phyloP scores from a whole-genome alignment of 2,888 invertebrate genomes.

The Mechanitis messenoides region DNA sequence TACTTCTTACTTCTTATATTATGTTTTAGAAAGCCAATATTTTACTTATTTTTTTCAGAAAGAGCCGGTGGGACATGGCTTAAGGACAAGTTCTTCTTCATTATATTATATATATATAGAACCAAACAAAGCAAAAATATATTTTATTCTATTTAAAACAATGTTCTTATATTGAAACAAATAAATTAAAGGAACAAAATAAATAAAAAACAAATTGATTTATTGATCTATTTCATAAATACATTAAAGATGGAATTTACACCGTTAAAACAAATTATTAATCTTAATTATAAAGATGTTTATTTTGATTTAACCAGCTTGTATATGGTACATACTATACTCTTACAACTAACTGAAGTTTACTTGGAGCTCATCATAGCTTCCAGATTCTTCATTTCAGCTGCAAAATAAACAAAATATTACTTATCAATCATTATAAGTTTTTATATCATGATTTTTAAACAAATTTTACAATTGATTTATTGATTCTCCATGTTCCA shows the following conservation, averaged over 20 bases:
- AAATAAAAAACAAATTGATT: conserved; percentile 31
- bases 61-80: too few relatives aligned
- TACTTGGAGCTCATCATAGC: conserved; percentile 54
- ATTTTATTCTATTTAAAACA: too few relatives aligned
- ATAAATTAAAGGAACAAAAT: conserved; percentile 14
- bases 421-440: neutral
- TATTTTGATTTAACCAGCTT: neutral
- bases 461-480: neutral
- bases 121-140: too few relatives aligned
- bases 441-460: conserved; percentile 1
- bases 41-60: too few relatives aligned
- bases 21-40: too few relatives aligned
- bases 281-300: neutral
- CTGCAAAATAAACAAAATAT: conserved; percentile 53
- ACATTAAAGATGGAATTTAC: conserved; percentile 51
- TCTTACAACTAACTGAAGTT: conserved; percentile 49
- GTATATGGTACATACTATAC: conserved; percentile 44
- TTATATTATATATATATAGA: too few relatives aligned
- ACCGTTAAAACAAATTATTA: conserved; percentile 28
- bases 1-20: too few relatives aligned
- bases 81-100: too few relatives aligned
- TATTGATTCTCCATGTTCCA: too few relatives aligned
- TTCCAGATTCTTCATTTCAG: conserved; percentile 63
- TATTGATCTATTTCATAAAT: conserved; percentile 62
- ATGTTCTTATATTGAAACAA: neutral